Evolutionary conservation across 2,797 vertebrate genomes (phyloP).

Genomic region (Mycteria americana): DNA sequence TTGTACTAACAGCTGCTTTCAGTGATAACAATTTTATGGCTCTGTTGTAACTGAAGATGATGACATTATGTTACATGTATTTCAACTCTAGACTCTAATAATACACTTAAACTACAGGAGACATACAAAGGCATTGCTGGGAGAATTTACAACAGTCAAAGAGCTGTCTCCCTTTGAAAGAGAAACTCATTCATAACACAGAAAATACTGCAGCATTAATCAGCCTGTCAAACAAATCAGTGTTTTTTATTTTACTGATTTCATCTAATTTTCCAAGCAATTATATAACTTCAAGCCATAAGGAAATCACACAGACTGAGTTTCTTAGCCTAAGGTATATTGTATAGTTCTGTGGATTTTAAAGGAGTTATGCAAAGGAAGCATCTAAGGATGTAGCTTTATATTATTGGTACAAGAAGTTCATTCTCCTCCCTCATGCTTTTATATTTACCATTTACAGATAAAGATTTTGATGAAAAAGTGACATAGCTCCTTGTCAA

Average conservation of each 20-base stretch:
- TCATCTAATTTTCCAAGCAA: background rate
- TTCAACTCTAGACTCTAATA: background rate
- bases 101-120: background rate
- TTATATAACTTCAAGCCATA: background rate
- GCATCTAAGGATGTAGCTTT: background rate
- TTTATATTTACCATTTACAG: background rate
- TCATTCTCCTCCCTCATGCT: background rate
- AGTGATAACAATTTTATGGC: background rate
- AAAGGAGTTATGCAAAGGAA: background rate
- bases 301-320: background rate
- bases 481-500: background rate
- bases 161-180: conserved; percentile 65
- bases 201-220: background rate
- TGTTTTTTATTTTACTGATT: background rate
- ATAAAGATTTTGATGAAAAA: background rate
- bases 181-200: conserved; percentile 13
- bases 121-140: background rate
- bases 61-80: background rate
- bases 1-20: background rate
- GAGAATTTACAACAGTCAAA: background rate
- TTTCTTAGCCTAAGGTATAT: background rate
- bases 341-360: background rate
- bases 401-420: background rate
- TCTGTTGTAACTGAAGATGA: background rate
- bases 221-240: background rate